Conservation (phyloP, 2,888 invertebrate genomes). For the Griposia aprilina region DNA sequence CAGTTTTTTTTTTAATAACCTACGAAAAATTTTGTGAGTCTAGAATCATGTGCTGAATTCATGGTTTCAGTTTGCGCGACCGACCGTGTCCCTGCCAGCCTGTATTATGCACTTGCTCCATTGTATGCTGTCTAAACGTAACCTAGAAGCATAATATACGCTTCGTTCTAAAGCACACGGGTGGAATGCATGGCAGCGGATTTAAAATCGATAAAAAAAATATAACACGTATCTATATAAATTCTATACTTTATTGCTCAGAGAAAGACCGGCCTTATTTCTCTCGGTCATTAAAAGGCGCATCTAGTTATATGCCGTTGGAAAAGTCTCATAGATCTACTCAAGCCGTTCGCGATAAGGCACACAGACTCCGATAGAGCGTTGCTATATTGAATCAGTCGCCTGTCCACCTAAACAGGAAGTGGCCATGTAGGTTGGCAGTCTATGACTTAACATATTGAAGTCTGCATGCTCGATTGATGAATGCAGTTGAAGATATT, state of each 20-base stretch:
- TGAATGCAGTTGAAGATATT: slow-evolving; percentile 11
- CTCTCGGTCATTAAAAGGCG: background rate
- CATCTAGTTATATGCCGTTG: background rate
- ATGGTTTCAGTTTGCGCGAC: too few relatives aligned
- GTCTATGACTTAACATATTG: slow-evolving; percentile 13
- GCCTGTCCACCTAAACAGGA: slow-evolving; percentile 2
- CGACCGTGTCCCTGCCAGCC: too few relatives aligned
- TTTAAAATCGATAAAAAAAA: background rate
- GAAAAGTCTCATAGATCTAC: slow-evolving; percentile 6
- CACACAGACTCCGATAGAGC: slow-evolving; percentile 4
- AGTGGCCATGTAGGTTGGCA: background rate
- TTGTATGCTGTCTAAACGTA: background rate
- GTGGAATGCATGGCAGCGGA: background rate
- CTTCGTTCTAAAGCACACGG: too few relatives aligned
- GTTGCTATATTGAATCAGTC: background rate
- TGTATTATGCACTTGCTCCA: background rate
- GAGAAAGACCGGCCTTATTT: background rate
- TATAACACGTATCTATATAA: background rate
- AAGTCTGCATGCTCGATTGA: background rate
- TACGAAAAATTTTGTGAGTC: too few relatives aligned
- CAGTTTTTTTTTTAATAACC: too few relatives aligned
- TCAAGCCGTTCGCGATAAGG: slow-evolving; percentile 25
- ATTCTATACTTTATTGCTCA: background rate
- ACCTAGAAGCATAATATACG: background rate
- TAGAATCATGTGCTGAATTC: too few relatives aligned